Conservation (phyloP, 2,888 invertebrate genomes). For the Harpalus rubripes region DNA sequence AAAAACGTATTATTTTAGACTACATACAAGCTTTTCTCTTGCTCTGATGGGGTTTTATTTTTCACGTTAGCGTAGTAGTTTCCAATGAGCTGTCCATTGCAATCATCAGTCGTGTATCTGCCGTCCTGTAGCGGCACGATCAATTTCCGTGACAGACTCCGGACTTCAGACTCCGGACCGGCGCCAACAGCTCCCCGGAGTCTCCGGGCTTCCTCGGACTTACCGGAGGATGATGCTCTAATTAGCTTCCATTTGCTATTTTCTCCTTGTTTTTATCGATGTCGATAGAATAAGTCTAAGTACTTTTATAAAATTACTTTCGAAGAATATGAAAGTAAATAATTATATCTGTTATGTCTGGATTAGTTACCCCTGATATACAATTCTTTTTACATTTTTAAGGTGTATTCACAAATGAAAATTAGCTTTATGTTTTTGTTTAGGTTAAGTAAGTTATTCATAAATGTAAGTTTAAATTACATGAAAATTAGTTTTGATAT, state of each 20-base stretch:
- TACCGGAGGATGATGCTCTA: slow-evolving; percentile 3
- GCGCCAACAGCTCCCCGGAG: slow-evolving; percentile 22
- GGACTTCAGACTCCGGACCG: slow-evolving; percentile 9
- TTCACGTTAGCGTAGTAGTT: neutral
- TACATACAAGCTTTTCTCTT: too few species aligned
- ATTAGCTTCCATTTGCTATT: slow-evolving; percentile 2
- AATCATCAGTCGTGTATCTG: neutral
- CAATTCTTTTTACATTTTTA: too few species aligned
- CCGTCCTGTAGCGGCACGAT: slow-evolving; percentile 7
- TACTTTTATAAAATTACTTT: neutral
- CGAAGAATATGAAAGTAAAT: too few species aligned
- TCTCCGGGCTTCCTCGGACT: slow-evolving; percentile 21
- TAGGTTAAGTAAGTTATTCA: too few species aligned
- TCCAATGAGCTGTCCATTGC: neutral
- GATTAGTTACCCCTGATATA: too few species aligned
- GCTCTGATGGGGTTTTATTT: neutral
- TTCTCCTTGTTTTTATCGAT: neutral
- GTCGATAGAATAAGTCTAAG: neutral
- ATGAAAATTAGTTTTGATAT: too few species aligned
- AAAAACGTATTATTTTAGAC: too few species aligned
- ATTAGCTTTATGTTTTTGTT: too few species aligned
- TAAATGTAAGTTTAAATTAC: too few species aligned
- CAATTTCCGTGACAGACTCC: slow-evolving; percentile 23
- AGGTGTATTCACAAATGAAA: too few species aligned
- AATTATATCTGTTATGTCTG: too few species aligned